Evolutionary conservation across 2,888 invertebrate genomes (phyloP), one percentile per base, ranked within the genome.

Genomic region (Drosophila lacicola): DNA sequence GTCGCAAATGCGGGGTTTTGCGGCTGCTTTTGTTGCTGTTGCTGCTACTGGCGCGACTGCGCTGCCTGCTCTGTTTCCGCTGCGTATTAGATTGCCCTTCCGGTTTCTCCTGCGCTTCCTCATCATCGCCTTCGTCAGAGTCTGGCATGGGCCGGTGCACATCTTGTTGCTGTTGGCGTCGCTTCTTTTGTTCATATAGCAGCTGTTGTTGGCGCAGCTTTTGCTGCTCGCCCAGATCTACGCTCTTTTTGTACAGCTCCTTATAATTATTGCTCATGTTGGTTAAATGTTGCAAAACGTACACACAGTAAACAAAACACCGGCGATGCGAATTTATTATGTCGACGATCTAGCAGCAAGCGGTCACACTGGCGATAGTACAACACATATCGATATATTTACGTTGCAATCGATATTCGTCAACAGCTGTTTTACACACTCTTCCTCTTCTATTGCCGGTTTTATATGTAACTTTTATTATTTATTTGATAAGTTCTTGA

Each of bases 91-190:
- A 57, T 55, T 49, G 58, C 4, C 9, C 50, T 19, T 9, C 42
- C 1, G 13, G 51, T 29, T 34, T 58, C 4, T 41, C 54, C 13
- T 49, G 46, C 11, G 51, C 21, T 25, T 54, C 25, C 0, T 62
- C 46, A 1, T 70, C 56, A 0, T 58, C 58, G 1, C 53, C 72
- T 8, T 44, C 46, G 0, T 67, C 66, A 0, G 61, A 62, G 10
- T 66, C 47, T 11, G 49, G 25, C 25, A 85, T 36, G 0, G 71
- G 42, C 4, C 85, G 82, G 1, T 54, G 10, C 4, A 70, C 75
- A 57, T 92, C 92, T 57, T 90, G 90, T 0, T 77, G 53, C 10
- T 85, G 63, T 1, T 87, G 81, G 1, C 92, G 86, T n/a, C 90
- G 80, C n/a, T 68, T 60, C 61, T 91, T 92, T 45, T 92, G 92